Conservation (phyloP, 2,888 invertebrate genomes). For the Arge pagana region DNA sequence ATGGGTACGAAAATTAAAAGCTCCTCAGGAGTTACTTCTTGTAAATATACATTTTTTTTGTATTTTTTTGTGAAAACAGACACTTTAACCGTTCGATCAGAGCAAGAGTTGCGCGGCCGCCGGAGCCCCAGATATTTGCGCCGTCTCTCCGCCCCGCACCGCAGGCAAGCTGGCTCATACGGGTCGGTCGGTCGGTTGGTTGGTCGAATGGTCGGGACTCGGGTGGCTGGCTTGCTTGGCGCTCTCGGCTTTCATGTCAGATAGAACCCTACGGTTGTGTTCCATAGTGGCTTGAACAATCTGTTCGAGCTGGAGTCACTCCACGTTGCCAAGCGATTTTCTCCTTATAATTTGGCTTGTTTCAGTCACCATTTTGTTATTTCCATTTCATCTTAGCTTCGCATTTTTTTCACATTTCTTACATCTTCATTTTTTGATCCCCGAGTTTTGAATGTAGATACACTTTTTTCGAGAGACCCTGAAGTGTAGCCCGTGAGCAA, state of each 20-base stretch:
- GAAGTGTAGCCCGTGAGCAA: too few species aligned
- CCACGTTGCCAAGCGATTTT: constrained; percentile 19
- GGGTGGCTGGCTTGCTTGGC: constrained; percentile 26
- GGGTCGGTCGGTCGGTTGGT: constrained; percentile 28
- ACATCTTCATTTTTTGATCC: constrained; percentile 24
- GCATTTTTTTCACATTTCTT: constrained; percentile 19
- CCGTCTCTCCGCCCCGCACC: constrained; percentile 43
- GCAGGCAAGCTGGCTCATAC: constrained; percentile 28
- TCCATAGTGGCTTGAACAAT: constrained; percentile 6
- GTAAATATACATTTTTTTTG: too few species aligned
- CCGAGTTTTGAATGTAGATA: too few species aligned
- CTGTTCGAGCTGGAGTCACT: constrained; percentile 12
- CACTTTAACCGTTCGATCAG: constrained; percentile 46
- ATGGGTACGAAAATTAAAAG: constrained; percentile 7
- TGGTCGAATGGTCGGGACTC: constrained; percentile 23
- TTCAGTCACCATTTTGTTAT: neutral
- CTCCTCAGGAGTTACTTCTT: too few species aligned
- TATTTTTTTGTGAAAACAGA: constrained; percentile 16
- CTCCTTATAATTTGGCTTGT: constrained; percentile 18
- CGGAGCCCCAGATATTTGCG: constrained; percentile 60
- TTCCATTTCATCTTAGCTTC: neutral
- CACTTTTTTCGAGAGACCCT: too few species aligned
- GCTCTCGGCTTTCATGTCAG: constrained; percentile 18
- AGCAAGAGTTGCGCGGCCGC: constrained; percentile 53
- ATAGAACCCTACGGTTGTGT: constrained; percentile 19